phyloP scores from a whole-genome alignment of 2,888 invertebrate species.

The Archips xylosteana region DNA sequence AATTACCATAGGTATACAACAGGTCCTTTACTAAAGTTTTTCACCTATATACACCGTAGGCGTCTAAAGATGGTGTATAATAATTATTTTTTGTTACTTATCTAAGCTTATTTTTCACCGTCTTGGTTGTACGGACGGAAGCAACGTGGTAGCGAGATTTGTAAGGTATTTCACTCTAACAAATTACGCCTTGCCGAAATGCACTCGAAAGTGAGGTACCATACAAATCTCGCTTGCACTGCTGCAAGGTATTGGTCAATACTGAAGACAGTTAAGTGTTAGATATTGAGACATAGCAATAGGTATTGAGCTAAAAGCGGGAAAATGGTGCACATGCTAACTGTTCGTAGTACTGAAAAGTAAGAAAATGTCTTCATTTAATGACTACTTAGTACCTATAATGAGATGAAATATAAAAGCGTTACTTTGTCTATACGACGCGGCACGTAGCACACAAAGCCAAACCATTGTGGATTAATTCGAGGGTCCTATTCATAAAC shows the following conservation, averaged over 20 bases:
- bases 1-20: too few species aligned
- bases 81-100: background rate
- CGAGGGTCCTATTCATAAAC: conserved; percentile 72
- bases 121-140: background rate
- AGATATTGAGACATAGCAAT: too few species aligned
- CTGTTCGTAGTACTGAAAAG: too few species aligned
- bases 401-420: background rate
- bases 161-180: background rate
- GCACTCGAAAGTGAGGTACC: background rate
- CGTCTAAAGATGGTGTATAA: background rate
- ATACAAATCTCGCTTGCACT: background rate
- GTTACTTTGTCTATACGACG: conserved; percentile 44
- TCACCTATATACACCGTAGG: too few species aligned
- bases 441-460: conserved; percentile 50
- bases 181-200: background rate
- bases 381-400: background rate
- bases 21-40: too few species aligned
- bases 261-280: too few species aligned
- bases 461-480: conserved; percentile 72
- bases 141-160: background rate
- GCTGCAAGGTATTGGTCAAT: too few species aligned
- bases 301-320: too few species aligned
- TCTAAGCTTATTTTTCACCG: background rate
- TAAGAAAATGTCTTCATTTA: background rate
- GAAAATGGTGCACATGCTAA: too few species aligned